Conservation (phyloP, 2,888 invertebrate species). For the Tetanocera ferruginea region DNA sequence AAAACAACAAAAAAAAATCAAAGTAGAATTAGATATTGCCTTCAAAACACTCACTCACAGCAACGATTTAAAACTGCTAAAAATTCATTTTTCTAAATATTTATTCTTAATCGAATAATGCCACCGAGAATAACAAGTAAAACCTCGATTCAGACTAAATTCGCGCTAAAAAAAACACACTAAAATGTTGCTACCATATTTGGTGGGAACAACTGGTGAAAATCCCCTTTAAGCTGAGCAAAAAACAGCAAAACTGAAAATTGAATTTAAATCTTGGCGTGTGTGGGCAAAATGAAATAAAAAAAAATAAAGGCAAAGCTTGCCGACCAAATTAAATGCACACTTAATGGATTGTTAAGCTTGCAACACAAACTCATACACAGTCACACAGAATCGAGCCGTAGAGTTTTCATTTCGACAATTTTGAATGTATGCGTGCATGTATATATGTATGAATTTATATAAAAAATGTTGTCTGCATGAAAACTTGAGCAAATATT, state of each 20-base stretch:
- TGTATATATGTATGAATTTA: conserved; percentile 1
- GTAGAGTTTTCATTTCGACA: too few relatives aligned
- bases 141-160: too few relatives aligned
- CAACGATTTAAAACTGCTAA: too few relatives aligned
- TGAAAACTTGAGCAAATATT: conserved; percentile 5
- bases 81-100: too few relatives aligned
- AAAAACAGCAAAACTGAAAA: not conserved
- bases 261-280: not conserved
- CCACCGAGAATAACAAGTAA: too few relatives aligned
- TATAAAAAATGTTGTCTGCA: not conserved
- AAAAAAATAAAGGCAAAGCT: not conserved
- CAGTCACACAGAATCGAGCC: not conserved
- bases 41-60: too few relatives aligned
- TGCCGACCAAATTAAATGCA: conserved; percentile 9
- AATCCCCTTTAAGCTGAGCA: not conserved
- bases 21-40: too few relatives aligned
- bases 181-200: not conserved
- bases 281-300: not conserved
- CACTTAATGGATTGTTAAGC: conserved; percentile 28
- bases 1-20: too few relatives aligned
- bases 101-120: too few relatives aligned
- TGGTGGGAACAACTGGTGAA: not conserved
- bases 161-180: not conserved
- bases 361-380: not conserved
- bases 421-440: not conserved